These are phyloP conservation scores for Stegastes partitus DNA, from an alignment of 2,113 vertebrate species.

Conservation along the genomic window DNA sequence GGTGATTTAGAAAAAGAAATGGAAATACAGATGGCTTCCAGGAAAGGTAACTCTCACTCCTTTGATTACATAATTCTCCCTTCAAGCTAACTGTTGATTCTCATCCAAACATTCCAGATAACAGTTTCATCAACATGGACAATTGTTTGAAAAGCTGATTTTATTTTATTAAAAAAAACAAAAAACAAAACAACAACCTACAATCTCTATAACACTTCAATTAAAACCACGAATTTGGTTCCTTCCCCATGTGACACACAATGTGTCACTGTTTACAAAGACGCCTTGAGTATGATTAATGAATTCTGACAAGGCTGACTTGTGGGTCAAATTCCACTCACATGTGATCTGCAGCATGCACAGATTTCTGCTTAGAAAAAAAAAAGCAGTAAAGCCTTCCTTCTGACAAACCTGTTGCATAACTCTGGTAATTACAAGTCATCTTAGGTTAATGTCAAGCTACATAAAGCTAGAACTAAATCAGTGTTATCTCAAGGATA, in stretches of 20 bases:
- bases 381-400: background rate
- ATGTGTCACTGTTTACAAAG: background rate
- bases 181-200: background rate
- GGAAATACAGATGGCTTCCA: conserved; percentile 87
- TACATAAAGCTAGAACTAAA: background rate
- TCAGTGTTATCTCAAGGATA: conserved; percentile 9
- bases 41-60: conserved; percentile 74
- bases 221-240: background rate
- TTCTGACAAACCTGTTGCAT: background rate
- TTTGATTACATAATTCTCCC: conserved; percentile 5
- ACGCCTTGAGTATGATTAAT: background rate
- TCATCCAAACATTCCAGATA: background rate
- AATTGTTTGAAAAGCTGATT: too few relatives aligned
- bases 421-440: background rate
- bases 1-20: conserved; percentile 52
- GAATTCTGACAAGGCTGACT: background rate
- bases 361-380: background rate
- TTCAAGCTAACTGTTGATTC: background rate
- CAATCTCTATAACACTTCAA: background rate
- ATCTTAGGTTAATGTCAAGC: background rate
- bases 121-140: too few relatives aligned
- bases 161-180: too few relatives aligned
- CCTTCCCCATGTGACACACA: background rate
- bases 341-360: background rate
- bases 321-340: conserved; percentile 15